Conservation (phyloP, 2,888 invertebrate species). For the Theristus sp. region DNA sequence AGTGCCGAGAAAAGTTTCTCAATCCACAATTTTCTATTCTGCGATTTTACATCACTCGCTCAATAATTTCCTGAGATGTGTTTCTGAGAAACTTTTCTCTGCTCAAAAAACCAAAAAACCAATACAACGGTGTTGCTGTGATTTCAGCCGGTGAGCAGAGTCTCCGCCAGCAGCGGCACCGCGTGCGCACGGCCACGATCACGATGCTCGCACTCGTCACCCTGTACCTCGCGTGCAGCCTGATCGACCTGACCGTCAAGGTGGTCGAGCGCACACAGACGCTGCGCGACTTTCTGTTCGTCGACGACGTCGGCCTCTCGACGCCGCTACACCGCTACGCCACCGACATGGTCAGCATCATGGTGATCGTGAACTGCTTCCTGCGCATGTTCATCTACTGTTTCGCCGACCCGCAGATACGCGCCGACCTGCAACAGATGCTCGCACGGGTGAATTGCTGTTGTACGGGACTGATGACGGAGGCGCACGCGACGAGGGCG, state of each 20-base stretch:
- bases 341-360: background rate
- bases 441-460: too few species aligned
- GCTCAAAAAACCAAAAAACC: too few species aligned
- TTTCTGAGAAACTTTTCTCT: too few species aligned
- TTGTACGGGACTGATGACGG: too few species aligned
- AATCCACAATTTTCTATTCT: too few species aligned
- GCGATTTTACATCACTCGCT: too few species aligned
- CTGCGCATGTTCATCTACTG: background rate
- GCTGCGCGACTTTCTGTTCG: background rate
- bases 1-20: too few species aligned
- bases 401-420: background rate
- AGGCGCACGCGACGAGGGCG: too few species aligned
- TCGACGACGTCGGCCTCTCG: background rate
- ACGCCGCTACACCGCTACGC: background rate
- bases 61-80: too few species aligned
- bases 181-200: background rate
- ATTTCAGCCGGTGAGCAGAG: background rate
- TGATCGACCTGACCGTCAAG: background rate
- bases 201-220: background rate
- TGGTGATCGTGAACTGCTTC: background rate
- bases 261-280: background rate
- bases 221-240: background rate
- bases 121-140: too few species aligned
- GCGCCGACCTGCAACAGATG: background rate
- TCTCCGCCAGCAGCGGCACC: background rate